phyloP scores from a whole-genome alignment of 2,888 invertebrate species.

The Rotaria macrura region DNA sequence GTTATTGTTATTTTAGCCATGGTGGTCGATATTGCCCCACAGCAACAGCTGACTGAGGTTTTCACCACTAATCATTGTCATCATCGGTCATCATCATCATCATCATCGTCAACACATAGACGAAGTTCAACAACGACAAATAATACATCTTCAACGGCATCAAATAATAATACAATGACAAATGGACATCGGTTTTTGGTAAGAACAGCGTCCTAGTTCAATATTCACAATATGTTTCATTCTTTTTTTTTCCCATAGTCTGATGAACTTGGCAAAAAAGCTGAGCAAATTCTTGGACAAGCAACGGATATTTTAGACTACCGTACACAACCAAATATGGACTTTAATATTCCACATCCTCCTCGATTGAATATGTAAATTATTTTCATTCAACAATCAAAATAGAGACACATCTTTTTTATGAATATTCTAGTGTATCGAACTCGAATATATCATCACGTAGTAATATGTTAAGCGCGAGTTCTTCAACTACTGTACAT shows the following conservation, averaged over 20 bases:
- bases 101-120: conserved; percentile 1
- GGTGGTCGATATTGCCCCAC: conserved; percentile 2
- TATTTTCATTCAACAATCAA: not conserved
- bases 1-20: conserved; percentile 3
- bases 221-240: not conserved
- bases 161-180: not conserved
- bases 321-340: not conserved
- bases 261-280: not conserved
- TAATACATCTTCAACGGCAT: not conserved
- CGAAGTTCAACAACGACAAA: not conserved
- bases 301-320: not conserved
- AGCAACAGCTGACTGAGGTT: conserved; percentile 2
- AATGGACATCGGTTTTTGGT: not conserved
- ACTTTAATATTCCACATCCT: not conserved
- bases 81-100: conserved; percentile 2
- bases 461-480: not conserved
- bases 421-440: not conserved
- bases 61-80: not conserved
- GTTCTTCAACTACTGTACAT: not conserved
- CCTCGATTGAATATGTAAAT: not conserved
- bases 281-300: not conserved
- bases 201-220: not conserved
- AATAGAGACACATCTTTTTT: too few species aligned
- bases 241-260: not conserved
- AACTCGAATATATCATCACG: not conserved